Evolutionary conservation across 2,113 vertebrate genomes (phyloP).

Genomic region (Mohoua ochrocephala): DNA sequence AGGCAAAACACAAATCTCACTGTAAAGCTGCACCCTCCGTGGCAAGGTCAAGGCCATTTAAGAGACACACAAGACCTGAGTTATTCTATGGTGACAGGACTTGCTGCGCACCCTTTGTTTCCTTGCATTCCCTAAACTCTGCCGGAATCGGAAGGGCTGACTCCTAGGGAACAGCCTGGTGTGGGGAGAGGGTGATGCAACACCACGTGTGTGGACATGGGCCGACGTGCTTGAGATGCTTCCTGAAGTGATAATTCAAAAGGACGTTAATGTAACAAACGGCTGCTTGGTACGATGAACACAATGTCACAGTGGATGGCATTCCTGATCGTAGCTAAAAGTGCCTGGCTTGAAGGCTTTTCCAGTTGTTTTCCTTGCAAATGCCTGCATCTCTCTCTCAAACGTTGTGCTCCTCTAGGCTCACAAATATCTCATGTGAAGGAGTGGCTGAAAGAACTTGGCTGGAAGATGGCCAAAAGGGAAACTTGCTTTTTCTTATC

Average conservation of each 20-base stretch:
- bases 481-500: not conserved
- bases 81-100: not conserved
- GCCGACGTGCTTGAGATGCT: not conserved
- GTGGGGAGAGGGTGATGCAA: not conserved
- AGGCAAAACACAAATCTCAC: not conserved
- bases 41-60: not conserved
- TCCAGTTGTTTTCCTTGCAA: not conserved
- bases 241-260: not conserved
- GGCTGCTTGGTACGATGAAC: not conserved
- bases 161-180: not conserved
- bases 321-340: not conserved
- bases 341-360: not conserved
- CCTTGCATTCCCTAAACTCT: not conserved
- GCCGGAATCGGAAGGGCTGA: not conserved
- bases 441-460: not conserved
- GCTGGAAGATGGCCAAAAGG: not conserved
- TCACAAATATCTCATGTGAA: not conserved
- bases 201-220: accelerated
- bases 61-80: not conserved
- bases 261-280: not conserved
- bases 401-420: not conserved
- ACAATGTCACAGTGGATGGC: not conserved
- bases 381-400: not conserved
- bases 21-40: not conserved
- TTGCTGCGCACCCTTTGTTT: not conserved